These are phyloP conservation scores for Triplophysa tibetana DNA, from an alignment of 2,113 vertebrate genomes.

Conservation along the genomic window DNA sequence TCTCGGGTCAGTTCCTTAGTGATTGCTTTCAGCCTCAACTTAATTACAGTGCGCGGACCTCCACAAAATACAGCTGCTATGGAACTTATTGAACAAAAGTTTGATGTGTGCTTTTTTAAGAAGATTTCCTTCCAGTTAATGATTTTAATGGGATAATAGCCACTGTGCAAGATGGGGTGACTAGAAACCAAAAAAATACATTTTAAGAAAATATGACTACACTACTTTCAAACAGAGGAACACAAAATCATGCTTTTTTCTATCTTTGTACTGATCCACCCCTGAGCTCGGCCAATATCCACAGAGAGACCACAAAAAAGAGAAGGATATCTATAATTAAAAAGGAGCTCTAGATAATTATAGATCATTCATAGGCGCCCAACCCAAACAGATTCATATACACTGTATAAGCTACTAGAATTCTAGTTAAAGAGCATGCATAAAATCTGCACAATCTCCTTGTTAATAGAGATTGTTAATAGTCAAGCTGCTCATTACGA, in stretches of 20 bases:
- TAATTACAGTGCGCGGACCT: slow-evolving; percentile 41
- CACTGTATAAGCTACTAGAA: no score
- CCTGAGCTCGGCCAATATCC: slow-evolving; percentile 24
- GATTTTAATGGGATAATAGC: not conserved
- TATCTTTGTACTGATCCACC: slow-evolving; percentile 26
- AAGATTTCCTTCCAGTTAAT: slow-evolving; percentile 3
- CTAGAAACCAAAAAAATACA: no score
- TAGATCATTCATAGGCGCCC: slow-evolving; percentile 2
- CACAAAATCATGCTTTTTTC: not conserved
- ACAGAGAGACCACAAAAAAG: slow-evolving; percentile 45
- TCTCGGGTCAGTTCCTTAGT: slow-evolving; percentile 38
- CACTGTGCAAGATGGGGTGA: not conserved
- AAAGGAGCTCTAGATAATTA: slow-evolving; percentile 36
- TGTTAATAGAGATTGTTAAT: not conserved
- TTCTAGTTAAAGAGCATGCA: no score
- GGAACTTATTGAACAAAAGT: slow-evolving; percentile 23
- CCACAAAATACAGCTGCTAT: slow-evolving; percentile 25
- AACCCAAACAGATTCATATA: not conserved
- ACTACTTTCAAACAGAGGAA: no score
- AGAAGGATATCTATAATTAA: slow-evolving; percentile 35
- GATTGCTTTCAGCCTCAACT: slow-evolving; percentile 41
- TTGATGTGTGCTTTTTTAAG: not conserved
- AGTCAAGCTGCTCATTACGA: not conserved
- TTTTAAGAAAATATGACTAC: not conserved
- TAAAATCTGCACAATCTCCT: not conserved